Evolutionary conservation across 2,113 vertebrate species (phyloP), one percentile per base, ranked within the genome.

Genomic region (Shinisaurus crocodilurus): DNA sequence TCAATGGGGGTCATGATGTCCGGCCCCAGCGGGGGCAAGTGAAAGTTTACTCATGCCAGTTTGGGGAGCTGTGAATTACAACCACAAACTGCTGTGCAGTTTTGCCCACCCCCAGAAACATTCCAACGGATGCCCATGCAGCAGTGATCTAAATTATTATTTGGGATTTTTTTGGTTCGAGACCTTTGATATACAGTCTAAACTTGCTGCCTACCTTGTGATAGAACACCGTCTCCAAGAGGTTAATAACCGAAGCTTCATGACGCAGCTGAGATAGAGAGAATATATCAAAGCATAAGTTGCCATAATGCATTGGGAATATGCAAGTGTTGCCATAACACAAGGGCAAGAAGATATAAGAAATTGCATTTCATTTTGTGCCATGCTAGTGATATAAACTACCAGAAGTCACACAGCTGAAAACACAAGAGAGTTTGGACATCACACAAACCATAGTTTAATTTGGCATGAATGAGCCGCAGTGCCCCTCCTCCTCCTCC

Each of bases 151-250:
- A 63, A 74, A 65, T 69, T 37, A 80, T 12, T 8, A 79, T 34
- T 0, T 1, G 0, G 10, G 34, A 3, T 81, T 84, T 91, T 45
- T 23, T 63, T 54, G 10, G 0, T 34, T 32, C 70, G 67, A 43
- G 32, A 60, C 0, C n/a, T 84, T 69, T 27, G 29, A 18, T 6
- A 23, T 72, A 32, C 37, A 87, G 45, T n/a, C 3, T 48, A 25
- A 85, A 79, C 3, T 9, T n/a, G 50, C 2, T n/a, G 50, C 95
- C 95, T 90, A 99, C 99, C 98, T 98, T 98, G 94, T 99, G 95
- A 92, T 98, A 99, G 96, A 99, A 98, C 79, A 99, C 96, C 0
- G 99, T 99, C 94, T 99, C 99, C 87, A 99, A 96, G 15, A 99
- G 97, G 92, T 99, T 99, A 94, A 99, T 98, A 93, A 99, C 96